Evolutionary conservation across 2,797 vertebrate genomes (phyloP).

Genomic region (Uromys caudimaculatus): DNA sequence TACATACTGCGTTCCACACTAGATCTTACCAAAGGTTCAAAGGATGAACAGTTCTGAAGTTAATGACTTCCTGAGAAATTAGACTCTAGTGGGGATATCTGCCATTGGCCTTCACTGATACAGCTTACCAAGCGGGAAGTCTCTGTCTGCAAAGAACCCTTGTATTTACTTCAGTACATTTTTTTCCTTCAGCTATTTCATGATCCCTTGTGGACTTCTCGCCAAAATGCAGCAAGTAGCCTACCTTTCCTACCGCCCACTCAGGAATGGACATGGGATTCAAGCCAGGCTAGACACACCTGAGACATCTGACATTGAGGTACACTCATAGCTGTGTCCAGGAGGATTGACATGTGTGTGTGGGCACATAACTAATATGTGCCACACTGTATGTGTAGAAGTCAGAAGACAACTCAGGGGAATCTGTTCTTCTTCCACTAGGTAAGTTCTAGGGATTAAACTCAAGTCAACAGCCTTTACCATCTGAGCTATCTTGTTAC

Average conservation of each 20-base stretch:
- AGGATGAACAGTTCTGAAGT: neutral
- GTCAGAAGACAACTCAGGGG: neutral
- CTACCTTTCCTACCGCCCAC: neutral
- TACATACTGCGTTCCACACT: neutral
- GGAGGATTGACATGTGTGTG: too few relatives aligned
- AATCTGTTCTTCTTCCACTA: neutral
- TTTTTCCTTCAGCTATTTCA: neutral
- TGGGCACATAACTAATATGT: neutral
- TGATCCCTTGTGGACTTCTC: too few relatives aligned
- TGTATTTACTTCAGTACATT: neutral
- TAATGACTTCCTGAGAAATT: conserved; percentile 39
- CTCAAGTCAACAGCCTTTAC: neutral
- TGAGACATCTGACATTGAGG: neutral
- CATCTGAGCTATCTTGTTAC: neutral
- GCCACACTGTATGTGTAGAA: too few relatives aligned
- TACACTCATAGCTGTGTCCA: neutral
- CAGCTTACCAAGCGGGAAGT: neutral
- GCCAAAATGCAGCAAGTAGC: neutral
- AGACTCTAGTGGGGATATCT: neutral
- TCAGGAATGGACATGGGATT: neutral
- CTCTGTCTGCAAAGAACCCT: neutral
- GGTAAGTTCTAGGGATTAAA: neutral
- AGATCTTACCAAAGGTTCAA: neutral
- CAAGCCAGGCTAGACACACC: neutral
- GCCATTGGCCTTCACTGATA: neutral